Evolutionary conservation across 2,888 invertebrate species (phyloP).

Genomic region (Timema cristinae): DNA sequence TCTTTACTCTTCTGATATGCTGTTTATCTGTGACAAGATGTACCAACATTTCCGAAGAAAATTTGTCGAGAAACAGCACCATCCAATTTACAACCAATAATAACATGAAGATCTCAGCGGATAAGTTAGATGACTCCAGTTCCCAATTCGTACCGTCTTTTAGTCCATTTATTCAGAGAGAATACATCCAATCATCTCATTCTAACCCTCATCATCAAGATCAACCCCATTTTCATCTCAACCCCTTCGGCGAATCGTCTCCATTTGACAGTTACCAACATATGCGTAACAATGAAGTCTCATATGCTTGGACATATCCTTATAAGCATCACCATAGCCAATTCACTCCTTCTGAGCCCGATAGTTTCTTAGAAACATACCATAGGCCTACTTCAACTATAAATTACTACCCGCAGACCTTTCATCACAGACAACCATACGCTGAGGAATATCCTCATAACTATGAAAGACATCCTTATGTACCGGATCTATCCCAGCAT

Average conservation of each 20-base stretch:
- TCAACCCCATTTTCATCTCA: neutral
- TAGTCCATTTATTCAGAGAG: neutral
- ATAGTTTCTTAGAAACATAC: neutral
- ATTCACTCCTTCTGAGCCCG: neutral
- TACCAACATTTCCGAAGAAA: no score
- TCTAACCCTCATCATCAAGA: conserved; percentile 2
- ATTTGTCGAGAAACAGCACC: no score
- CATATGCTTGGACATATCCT: conserved; percentile 12
- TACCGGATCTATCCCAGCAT: neutral
- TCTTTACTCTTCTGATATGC: no score
- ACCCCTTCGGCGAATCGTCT: neutral
- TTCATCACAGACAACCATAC: neutral
- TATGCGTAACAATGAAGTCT: conserved; percentile 1
- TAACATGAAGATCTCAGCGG: neutral
- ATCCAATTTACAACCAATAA: no score
- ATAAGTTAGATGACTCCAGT: neutral
- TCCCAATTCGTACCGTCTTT: conserved; percentile 19
- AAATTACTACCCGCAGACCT: neutral
- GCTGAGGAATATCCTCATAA: conserved; percentile 7
- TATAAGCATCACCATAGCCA: neutral
- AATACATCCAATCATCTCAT: no score
- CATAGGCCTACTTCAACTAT: neutral
- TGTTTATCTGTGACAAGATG: no score
- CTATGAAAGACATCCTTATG: neutral
- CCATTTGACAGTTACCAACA: neutral